Evolutionary conservation across 2,888 invertebrate species (phyloP), one percentile per base, ranked within the genome.

Genomic region (Chrysotoxum bicinctum): DNA sequence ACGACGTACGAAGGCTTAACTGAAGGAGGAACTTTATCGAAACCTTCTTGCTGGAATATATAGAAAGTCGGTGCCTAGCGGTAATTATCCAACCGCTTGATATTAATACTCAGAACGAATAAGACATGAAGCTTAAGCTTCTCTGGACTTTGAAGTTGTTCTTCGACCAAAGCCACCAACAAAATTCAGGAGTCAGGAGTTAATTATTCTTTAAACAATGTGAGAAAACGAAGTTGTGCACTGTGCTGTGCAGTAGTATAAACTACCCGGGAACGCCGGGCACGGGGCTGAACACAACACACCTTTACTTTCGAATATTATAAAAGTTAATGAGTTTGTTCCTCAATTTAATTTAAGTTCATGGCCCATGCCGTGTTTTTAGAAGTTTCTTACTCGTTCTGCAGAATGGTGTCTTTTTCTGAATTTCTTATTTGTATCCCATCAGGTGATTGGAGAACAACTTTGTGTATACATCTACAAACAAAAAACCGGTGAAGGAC

Each of bases 81-180:
- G 86, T 82, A 82, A 86, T 86, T 86, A 86, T 82, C 78, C 64
- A 82, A 86, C 82, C 77, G 74, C 86, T 82, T 78, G 70, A 70
- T 77, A 85, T 84, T 80, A 75, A 84, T 84, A 58, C 60, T 35
- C 37, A 60, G 68, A 66, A 75, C 69, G 56, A 83, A 74, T 48
- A 52, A 74, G 79, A 80, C 84, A 60, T 54, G 62, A 77, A 73
- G 37, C 60, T 40, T 21, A 16, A 21, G 50, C n/a, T 50, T 8
- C 5, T 32, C 19, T 12, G 19, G 45, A 32, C 26, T 64, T 21
- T 40, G 9, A 40, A 19, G 10, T n/a, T 37, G 40, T 35, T 16
- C 45, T 19, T 8, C 1, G 9, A 43, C 16, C 10, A 19, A 1
- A 8, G 7, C 16, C 40, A 19, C 9, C 3, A 21, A 14, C 37